Percentiles rank a stretch among this genome's conserved stretches.
Evolutionary conservation across 2,113 vertebrate genomes (phyloP).

Genomic region (Actinemys pallida): DNA sequence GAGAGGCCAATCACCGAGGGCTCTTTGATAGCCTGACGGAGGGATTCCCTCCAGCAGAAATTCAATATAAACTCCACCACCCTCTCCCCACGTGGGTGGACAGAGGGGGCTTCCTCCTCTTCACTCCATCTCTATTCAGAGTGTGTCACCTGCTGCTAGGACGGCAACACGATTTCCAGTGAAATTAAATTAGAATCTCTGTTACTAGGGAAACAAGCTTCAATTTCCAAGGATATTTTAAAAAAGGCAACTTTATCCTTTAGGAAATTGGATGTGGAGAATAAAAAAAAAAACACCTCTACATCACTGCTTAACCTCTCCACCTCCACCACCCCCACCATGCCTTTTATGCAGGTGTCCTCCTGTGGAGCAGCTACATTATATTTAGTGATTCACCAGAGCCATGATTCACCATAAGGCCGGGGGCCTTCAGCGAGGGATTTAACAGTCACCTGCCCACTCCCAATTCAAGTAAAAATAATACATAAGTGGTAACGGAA

Average conservation of each 20-base stretch:
- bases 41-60: not conserved
- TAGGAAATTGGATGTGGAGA: not conserved
- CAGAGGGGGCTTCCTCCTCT: not conserved
- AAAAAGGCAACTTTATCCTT: not conserved
- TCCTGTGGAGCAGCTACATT: not conserved
- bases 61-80: not conserved
- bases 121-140: not conserved
- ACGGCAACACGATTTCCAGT: not conserved
- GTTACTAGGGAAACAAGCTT: not conserved
- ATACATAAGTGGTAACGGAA: not conserved
- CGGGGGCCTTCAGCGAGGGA: not conserved
- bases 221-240: not conserved
- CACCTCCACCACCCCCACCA: not conserved
- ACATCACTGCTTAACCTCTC: not conserved
- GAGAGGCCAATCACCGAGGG: not conserved
- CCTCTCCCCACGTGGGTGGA: not conserved
- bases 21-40: not conserved
- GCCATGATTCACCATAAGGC: not conserved
- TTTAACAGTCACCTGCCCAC: not conserved
- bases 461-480: not conserved
- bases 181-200: not conserved
- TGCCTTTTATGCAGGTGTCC: not conserved
- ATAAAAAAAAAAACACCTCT: not conserved
- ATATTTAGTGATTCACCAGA: slow-evolving; percentile 1
- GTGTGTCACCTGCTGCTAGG: not conserved